Evolutionary conservation across 2,113 vertebrate species (phyloP), one percentile per base, ranked within the genome.

Genomic region (Rhizomys pruinosus): DNA sequence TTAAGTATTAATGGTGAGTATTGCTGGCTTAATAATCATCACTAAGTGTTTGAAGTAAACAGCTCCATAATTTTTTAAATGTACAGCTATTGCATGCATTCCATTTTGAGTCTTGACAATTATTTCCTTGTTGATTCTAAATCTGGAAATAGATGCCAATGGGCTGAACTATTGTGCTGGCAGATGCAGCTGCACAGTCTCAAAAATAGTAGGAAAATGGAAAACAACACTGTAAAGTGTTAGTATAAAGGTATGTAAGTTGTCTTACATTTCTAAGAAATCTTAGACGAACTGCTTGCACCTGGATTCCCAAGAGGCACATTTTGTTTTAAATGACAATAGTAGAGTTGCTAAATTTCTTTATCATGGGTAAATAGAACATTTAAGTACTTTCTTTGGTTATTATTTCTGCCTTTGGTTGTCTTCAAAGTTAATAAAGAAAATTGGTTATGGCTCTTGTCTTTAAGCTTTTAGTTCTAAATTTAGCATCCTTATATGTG

Each of bases 71-170:
- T 93, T 87, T 84, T 92, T 81, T 88, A 94, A 77, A 22, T 86
- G 1, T 64, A 92, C 0, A 66, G 11, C 77, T 93, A 20, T 47
- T 88, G 0, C 4, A 94, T 94, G 66, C 76, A 44, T 95, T 94
- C 27, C 44, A 63, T 90, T 90, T 96, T 72, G 94, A 39, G 78
- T 59, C 71, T 82, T 93, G 74, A 77, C 72, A 87, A 69, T 89
- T 17, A 88, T 97, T 97, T 97, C 85, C 23, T 6, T 95, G 81
- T 71, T 95, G 91, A 91, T 95, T 87, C 44, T 71, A 94, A 95
- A 86, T 94, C 84, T 94, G 72, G 78, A 96, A 22, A 19, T 42
- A 93, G 22, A 95, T 82, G 86, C 69, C 77, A 97, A 95, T 84
- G 90, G 52, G 61, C 69, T 92, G 39, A 79, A 87, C 52, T 91